These are phyloP conservation scores for Suncus etruscus DNA, from an alignment of 2,113 vertebrate genomes.

Conservation along the genomic window DNA sequence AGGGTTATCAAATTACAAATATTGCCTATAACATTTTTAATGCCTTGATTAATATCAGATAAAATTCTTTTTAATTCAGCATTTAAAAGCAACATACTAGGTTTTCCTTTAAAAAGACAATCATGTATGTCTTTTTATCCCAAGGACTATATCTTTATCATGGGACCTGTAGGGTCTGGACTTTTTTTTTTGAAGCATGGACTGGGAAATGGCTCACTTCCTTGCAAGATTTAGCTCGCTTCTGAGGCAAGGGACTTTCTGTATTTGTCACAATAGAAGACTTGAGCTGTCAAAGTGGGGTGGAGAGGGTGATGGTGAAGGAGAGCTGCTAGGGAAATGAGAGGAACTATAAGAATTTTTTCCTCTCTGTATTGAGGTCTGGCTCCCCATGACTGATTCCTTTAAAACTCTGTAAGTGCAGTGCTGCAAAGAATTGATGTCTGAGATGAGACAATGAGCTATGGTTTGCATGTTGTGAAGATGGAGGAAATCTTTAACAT, in stretches of 20 bases:
- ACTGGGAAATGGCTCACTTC: constrained; percentile 68
- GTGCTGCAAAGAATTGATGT: constrained; percentile 72
- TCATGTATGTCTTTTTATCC: constrained; percentile 43
- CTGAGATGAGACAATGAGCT: constrained; percentile 83
- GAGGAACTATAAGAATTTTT: constrained; percentile 10
- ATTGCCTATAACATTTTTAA: constrained; percentile 46
- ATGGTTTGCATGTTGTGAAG: constrained; percentile 83
- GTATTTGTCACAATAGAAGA: constrained; percentile 76
- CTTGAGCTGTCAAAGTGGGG: constrained; percentile 63
- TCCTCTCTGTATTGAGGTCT: constrained; percentile 58
- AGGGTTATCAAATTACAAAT: constrained; percentile 64
- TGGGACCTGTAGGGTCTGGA: constrained; percentile 44
- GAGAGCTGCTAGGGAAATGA: constrained; percentile 48
- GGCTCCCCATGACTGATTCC: constrained; percentile 62
- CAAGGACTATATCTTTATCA: neutral
- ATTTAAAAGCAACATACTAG: constrained; percentile 50
- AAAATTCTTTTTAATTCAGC: constrained; percentile 66
- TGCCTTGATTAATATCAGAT: constrained; percentile 44
- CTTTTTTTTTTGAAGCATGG: constrained; percentile 17
- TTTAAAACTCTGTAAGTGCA: constrained; percentile 71
- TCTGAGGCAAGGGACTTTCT: constrained; percentile 71
- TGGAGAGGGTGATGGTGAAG: neutral
- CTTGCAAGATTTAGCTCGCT: constrained; percentile 53
- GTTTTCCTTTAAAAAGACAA: constrained; percentile 41
- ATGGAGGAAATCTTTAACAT: constrained; percentile 80